Base-by-base conservation (phyloP, 2,888 invertebrate species). In the Maniola hyperantus region DNA sequence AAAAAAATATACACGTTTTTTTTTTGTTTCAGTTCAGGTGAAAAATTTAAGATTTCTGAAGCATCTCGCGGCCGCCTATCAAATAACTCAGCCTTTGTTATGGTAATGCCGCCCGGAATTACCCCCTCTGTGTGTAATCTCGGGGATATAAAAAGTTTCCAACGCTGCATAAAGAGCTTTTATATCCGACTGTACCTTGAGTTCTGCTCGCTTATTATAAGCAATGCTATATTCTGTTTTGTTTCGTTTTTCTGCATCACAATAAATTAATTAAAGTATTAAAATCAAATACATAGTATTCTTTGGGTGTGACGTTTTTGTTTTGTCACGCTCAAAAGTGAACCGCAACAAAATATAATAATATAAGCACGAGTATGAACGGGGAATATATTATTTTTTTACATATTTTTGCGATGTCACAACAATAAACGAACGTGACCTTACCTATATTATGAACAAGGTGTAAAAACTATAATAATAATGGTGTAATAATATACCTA, bases 31-130 rank as follows among this genome's bases (percentile, higher is more conserved):
- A 75, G 76, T 79, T 73, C 79, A 83, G 81, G 84, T 85, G 85
- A 83, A 86, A 85, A 85, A 83, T 83, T 78, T 79, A 78, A 78
- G 83, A 82, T 80, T 79, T 76, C 69, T 66, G 63, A 68, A 73
- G 71, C 70, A 68, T 67, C 73, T 63, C 66, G 70, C 64, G 66
- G 64, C 63, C 79, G 80, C 80, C 86, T 85, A 85, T 88, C 88
- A 87, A 87, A 89, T 89, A 88, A 89, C 89, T 86, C 83, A 81
- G 83, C 82, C 85, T 89, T 89, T 89, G 89, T 89, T 87, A 90
- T 89, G 89, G 82, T 88, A 89, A 91, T 91, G 79, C 77, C 78
- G 75, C 76, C 78, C 79, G 70, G 83, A 88, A 89, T 89, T 87
- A 88, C 85, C 82, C 80, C 79, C 75, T 77, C 83, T 74, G 79